A percentile compares a stretch with the other conserved stretches of the same genome.
Evolutionary conservation across 2,888 invertebrate genomes (phyloP).

Genomic region (Atrina japonica): DNA sequence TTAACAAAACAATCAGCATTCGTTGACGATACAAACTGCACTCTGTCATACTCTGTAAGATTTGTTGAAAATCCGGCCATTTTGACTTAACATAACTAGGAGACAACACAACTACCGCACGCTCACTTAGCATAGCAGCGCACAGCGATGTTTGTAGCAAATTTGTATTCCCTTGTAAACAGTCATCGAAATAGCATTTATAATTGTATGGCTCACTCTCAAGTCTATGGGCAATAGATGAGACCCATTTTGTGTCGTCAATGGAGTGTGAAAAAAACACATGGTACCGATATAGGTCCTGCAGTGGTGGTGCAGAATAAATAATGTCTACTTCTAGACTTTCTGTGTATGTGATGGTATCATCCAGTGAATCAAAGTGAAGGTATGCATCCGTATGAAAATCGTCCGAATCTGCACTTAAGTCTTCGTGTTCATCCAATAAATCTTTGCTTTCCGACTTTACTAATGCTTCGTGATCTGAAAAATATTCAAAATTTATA

Average conservation of each 20-base stretch:
- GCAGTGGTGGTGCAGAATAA: constrained; percentile 56
- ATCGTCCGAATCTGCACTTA: constrained; percentile 16
- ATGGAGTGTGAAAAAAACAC: constrained; percentile 71
- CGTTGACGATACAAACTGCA: constrained; percentile 69
- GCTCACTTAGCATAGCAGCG: constrained; percentile 73
- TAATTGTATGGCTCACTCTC: constrained; percentile 67
- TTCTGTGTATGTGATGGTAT: constrained; percentile 36
- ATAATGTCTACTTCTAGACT: constrained; percentile 40
- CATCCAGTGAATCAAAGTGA: constrained; percentile 21
- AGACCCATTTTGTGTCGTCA: constrained; percentile 67
- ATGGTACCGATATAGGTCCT: constrained; percentile 70
- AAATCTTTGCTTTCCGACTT: constrained; percentile 8
- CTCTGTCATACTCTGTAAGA: constrained; percentile 66
- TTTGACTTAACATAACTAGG: constrained; percentile 62
- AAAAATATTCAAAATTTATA: no score
- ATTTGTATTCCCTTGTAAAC: constrained; percentile 34
- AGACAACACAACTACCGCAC: constrained; percentile 70
- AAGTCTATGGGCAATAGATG: constrained; percentile 58
- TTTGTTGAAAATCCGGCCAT: constrained; percentile 71
- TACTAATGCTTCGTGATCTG: constrained; percentile 19
- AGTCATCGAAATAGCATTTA: constrained; percentile 60
- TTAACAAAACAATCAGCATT: constrained; percentile 67
- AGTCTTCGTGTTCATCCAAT: constrained; percentile 5
- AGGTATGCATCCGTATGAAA: constrained; percentile 6
- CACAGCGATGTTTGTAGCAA: constrained; percentile 67